Evolutionary conservation across 2,888 invertebrate genomes (phyloP).

Genomic region (Synanthedon andrenaeformis): DNA sequence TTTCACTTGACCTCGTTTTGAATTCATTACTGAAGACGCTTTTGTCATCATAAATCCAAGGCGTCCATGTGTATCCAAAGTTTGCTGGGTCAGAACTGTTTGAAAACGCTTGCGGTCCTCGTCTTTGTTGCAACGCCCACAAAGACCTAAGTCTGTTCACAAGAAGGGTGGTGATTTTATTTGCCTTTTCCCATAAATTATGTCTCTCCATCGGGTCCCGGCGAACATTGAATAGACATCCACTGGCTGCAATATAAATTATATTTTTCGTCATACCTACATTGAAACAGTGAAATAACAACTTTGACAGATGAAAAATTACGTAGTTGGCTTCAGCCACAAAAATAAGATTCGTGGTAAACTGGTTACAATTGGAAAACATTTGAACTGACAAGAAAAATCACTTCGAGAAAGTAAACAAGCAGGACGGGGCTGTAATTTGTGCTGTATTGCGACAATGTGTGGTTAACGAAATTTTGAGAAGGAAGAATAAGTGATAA

Average conservation of each 20-base stretch:
- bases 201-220: constrained; percentile 84
- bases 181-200: constrained; percentile 70
- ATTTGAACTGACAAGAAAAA: no score
- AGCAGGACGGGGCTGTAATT: no score
- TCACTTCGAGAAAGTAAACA: no score
- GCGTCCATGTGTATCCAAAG: constrained; percentile 79
- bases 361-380: no score
- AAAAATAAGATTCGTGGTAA: no score
- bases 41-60: constrained; percentile 56
- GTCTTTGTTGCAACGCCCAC: constrained; percentile 60
- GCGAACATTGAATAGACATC: constrained; percentile 81
- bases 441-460: no score
- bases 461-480: no score
- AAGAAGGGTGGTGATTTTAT: constrained; percentile 52
- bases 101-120: constrained; percentile 54
- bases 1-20: background rate
- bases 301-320: background rate
- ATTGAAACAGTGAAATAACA: background rate
- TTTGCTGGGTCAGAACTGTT: constrained; percentile 75
- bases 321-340: no score
- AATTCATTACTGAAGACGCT: constrained; percentile 3
- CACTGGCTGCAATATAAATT: constrained; percentile 53
- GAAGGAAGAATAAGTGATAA: no score
- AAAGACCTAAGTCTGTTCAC: constrained; percentile 48
- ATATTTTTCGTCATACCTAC: background rate